Evolutionary conservation across 2,888 invertebrate genomes (phyloP).

Genomic region (Aspidiotus rigidus): DNA sequence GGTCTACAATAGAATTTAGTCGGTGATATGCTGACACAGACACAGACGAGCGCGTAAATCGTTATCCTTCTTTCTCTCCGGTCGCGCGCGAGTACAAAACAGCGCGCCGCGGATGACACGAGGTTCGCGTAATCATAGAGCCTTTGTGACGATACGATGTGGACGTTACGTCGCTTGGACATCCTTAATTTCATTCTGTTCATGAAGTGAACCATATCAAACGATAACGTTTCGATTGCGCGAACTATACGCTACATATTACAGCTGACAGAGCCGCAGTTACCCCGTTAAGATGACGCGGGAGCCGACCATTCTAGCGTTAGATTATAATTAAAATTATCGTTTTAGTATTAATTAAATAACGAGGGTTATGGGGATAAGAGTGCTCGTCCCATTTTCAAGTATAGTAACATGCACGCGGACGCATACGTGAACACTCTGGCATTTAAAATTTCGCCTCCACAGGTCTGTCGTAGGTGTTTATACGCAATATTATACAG

Average conservation of each 20-base stretch:
- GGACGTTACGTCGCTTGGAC: conserved; percentile 9
- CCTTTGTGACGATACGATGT: not conserved
- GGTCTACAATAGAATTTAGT: too few relatives aligned
- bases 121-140: conserved; percentile 12
- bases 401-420: too few relatives aligned
- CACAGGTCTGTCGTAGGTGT: too few relatives aligned
- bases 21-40: too few relatives aligned
- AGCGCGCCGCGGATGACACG: too few relatives aligned
- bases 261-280: not conserved
- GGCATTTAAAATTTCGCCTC: too few relatives aligned
- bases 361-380: not conserved
- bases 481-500: not conserved
- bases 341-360: not conserved
- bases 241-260: not conserved
- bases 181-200: conserved; percentile 27
- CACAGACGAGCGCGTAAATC: too few relatives aligned
- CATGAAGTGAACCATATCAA: conserved; percentile 21
- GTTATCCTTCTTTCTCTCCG: too few relatives aligned
- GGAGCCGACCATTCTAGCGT: not conserved
- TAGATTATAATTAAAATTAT: conserved; percentile 1
- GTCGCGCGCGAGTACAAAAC: too few relatives aligned
- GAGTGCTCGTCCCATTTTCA: not conserved
- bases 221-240: conserved; percentile 25
- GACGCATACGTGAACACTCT: too few relatives aligned
- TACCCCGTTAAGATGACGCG: not conserved